Conservation (phyloP, 2,888 invertebrate species). For the Thyatira batis region DNA sequence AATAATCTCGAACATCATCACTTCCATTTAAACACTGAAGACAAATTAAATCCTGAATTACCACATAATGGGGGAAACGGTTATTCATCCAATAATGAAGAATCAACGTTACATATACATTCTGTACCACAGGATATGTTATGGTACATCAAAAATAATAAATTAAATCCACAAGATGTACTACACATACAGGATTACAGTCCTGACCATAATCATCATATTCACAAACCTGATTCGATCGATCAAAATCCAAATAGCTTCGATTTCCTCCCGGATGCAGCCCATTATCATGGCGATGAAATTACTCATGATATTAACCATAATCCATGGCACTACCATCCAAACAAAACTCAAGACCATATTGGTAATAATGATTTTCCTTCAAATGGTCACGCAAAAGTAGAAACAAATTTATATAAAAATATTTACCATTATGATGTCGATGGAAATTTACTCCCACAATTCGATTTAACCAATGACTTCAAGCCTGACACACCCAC, state of each 20-base stretch:
- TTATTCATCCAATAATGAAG: neutral
- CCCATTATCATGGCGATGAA: neutral
- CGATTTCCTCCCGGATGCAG: neutral
- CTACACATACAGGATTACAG: neutral
- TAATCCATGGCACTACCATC: neutral
- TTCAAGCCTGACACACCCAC: neutral
- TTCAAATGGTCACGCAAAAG: neutral
- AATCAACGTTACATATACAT: neutral
- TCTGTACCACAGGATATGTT: neutral
- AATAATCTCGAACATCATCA: neutral
- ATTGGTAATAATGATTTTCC: neutral
- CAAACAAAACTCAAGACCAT: neutral
- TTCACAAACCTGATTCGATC: neutral
- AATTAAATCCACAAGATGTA: neutral
- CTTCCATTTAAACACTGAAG: neutral
- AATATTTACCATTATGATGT: neutral
- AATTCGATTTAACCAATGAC: neutral
- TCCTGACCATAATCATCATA: neutral
- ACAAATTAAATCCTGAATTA: neutral
- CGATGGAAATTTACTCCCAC: neutral
- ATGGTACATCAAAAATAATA: neutral
- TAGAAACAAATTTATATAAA: neutral
- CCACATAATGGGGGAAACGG: neutral
- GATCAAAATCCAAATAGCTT: neutral
- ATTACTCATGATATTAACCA: neutral